Evolutionary conservation across 1,140 invertebrate species (phyloP).

Genomic region (Platyura marginata): DNA sequence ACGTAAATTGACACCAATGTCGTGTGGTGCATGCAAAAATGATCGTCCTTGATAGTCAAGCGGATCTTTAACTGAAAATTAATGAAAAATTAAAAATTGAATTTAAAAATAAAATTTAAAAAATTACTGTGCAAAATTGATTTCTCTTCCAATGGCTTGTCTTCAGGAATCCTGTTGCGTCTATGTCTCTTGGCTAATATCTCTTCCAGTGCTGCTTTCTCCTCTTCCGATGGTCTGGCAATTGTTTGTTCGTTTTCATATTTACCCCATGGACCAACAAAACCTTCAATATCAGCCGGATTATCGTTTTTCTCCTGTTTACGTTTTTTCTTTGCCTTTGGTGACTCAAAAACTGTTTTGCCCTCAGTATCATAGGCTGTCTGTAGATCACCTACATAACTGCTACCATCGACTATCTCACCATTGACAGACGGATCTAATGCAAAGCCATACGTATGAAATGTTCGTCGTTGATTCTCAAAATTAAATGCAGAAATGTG

Average conservation of each 20-base stretch:
- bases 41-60: conserved; percentile 94
- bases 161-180: conserved; percentile 56
- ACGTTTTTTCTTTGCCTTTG: conserved; percentile 62
- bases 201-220: conserved; percentile 82
- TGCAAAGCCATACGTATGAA: conserved; percentile 89
- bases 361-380: conserved; percentile 40
- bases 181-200: conserved; percentile 84
- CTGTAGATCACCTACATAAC: conserved; percentile 44
- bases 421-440: conserved; percentile 77
- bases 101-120: conserved; percentile 4
- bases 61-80: conserved; percentile 67
- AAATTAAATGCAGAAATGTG: conserved; percentile 96
- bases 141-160: conserved; percentile 88
- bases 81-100: conserved; percentile 8
- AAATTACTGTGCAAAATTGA: conserved; percentile 80
- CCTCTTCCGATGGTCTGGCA: conserved; percentile 78
- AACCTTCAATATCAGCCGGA: conserved; percentile 83
- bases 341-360: conserved; percentile 80
- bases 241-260: conserved; percentile 80
- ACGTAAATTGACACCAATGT: conserved; percentile 86
- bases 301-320: conserved; percentile 84
- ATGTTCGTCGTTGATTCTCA: conserved; percentile 93
- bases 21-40: conserved; percentile 85
- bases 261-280: conserved; percentile 92
- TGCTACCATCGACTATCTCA: conserved; percentile 35